Conservation (phyloP, 1,140 invertebrate species). For the Anagrus nilaparvatae region DNA sequence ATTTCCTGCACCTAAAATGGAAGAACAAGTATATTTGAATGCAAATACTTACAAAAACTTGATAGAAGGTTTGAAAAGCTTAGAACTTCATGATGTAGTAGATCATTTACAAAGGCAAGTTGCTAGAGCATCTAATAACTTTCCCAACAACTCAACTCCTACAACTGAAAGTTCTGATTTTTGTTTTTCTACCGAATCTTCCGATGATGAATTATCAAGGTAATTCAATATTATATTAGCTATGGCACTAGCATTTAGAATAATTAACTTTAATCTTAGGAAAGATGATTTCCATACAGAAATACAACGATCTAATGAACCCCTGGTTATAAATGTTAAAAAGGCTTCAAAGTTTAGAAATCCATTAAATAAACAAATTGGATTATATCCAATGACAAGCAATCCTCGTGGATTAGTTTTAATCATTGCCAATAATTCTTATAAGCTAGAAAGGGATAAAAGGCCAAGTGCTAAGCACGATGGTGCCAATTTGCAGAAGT, state of each 20-base stretch:
- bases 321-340: constrained; percentile 26
- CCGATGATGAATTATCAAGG: constrained; percentile 8
- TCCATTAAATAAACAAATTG: constrained; percentile 16
- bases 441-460: constrained; percentile 16
- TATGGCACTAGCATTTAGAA: constrained; percentile 3
- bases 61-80: constrained; percentile 21
- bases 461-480: constrained; percentile 44
- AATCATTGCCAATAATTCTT: constrained; percentile 46
- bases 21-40: constrained; percentile 7
- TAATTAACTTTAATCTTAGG: constrained; percentile 11
- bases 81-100: constrained; percentile 20
- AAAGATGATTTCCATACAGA: constrained; percentile 23
- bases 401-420: constrained; percentile 47
- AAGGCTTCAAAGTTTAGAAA: constrained; percentile 33
- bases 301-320: constrained; percentile 18
- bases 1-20: constrained; percentile 4
- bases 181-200: constrained; percentile 10
- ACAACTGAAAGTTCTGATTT: constrained; percentile 4
- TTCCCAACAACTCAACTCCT: no score
- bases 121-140: neutral
- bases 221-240: constrained; percentile 6
- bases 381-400: constrained; percentile 41
- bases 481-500: constrained; percentile 37
- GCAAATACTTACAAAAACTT: constrained; percentile 24
- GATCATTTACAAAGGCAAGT: constrained; percentile 19